A percentile compares a stretch with the other conserved stretches of the same genome.
Conservation (phyloP, 2,113 vertebrate genomes). For the Sterrhoptilus dennistouni region DNA sequence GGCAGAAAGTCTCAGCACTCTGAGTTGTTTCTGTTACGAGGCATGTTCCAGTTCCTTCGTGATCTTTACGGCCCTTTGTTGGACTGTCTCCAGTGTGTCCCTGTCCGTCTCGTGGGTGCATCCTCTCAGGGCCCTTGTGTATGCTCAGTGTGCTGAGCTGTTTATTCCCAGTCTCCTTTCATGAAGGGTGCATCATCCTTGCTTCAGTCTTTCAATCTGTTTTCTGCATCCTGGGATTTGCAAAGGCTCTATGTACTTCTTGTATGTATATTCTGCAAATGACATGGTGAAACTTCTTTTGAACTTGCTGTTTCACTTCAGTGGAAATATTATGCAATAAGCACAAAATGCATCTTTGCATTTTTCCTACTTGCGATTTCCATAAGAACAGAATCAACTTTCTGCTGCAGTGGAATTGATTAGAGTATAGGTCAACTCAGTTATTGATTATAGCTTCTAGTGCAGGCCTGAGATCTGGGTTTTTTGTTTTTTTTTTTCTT, state of each 20-base stretch:
- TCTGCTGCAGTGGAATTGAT: not conserved
- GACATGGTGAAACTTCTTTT: not conserved
- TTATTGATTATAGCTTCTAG: not conserved
- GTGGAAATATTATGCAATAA: not conserved
- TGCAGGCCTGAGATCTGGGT: not conserved
- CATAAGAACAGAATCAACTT: not conserved
- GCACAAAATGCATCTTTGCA: fast-evolving
- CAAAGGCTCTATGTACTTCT: not conserved
- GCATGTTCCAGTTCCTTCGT: not conserved
- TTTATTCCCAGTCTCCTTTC: not conserved
- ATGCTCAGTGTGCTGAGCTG: not conserved
- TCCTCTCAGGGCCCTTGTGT: fast-evolving
- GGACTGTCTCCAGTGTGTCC: fast-evolving
- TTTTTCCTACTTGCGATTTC: not conserved
- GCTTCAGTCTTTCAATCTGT: not conserved
- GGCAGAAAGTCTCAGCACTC: not conserved
- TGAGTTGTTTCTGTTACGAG: not conserved
- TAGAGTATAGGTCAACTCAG: not conserved
- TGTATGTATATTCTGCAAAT: not conserved
- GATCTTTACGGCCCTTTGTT: not conserved
- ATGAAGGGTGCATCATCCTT: not conserved
- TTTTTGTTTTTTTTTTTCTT: not conserved
- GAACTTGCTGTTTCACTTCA: not conserved
- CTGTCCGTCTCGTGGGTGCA: not conserved
- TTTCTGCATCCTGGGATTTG: not conserved